These are phyloP conservation scores for Antrozous pallidus DNA, from an alignment of 2,797 vertebrate species.

Conservation along the genomic window DNA sequence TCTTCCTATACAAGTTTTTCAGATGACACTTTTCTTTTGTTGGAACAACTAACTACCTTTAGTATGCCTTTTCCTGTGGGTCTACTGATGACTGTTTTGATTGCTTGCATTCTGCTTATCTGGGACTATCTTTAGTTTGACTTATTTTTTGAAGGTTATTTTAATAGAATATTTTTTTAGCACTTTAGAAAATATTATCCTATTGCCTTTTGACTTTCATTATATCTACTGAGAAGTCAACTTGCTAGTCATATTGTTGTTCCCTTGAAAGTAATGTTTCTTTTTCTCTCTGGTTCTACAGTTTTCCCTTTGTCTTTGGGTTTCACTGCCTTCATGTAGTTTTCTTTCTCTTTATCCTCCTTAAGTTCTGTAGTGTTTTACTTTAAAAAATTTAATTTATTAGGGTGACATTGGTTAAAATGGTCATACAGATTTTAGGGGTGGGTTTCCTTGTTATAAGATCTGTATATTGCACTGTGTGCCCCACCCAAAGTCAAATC, in stretches of 20 bases:
- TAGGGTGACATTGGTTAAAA: too few relatives aligned
- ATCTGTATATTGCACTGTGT: too few relatives aligned
- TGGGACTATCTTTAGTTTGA: not conserved
- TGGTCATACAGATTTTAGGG: too few relatives aligned
- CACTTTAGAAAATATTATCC: not conserved
- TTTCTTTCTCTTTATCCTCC: not conserved
- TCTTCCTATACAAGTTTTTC: not conserved
- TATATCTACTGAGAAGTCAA: not conserved
- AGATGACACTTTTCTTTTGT: not conserved
- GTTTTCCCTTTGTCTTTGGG: not conserved
- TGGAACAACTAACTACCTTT: not conserved
- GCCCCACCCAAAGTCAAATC: too few relatives aligned
- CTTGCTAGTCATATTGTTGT: not conserved
- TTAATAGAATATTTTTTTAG: not conserved
- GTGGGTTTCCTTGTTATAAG: too few relatives aligned
- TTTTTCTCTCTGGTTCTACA: not conserved
- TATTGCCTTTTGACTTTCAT: not conserved
- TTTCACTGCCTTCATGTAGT: not conserved
- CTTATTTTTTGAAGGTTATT: not conserved
- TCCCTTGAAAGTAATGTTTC: not conserved
- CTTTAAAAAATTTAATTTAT: too few relatives aligned
- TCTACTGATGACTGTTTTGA: not conserved
- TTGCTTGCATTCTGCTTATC: not conserved
- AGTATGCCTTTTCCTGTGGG: not conserved
- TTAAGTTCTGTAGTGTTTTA: not conserved